Evolutionary conservation across 2,113 vertebrate genomes (phyloP).

Genomic region (Pteruthius melanotis): DNA sequence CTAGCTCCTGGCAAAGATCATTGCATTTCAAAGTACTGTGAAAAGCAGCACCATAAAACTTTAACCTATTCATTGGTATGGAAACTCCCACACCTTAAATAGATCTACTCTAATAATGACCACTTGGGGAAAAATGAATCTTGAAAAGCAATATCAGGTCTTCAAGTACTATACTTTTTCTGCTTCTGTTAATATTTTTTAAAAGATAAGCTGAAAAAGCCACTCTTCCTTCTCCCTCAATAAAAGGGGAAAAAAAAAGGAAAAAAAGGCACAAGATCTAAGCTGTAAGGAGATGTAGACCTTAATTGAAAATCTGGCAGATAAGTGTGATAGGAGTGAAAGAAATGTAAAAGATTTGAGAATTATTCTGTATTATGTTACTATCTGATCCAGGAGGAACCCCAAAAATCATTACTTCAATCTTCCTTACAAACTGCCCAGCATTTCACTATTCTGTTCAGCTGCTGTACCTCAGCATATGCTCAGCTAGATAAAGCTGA

Average conservation of each 20-base stretch:
- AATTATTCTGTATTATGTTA: not conserved
- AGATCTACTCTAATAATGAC: conserved; percentile 5
- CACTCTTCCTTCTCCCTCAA: not conserved
- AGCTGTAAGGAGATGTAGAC: not conserved
- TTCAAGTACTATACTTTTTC: not conserved
- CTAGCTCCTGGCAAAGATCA: conserved; percentile 9
- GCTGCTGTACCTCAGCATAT: not conserved
- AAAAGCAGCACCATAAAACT: conserved; percentile 35
- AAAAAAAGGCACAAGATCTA: not conserved
- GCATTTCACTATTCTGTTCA: not conserved
- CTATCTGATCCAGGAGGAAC: not conserved
- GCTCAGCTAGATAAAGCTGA: not conserved
- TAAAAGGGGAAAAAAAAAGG: accelerated
- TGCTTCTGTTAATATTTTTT: not conserved
- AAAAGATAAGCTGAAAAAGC: not conserved
- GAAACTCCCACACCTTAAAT: conserved; percentile 32
- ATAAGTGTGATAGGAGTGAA: not conserved
- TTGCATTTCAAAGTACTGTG: conserved; percentile 56
- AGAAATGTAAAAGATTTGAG: not conserved
- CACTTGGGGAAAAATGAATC: conserved; percentile 9
- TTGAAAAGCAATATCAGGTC: not conserved
- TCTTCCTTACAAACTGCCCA: not conserved
- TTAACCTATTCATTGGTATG: conserved; percentile 30
- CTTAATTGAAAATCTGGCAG: not conserved
- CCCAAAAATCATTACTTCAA: not conserved